Conservation (phyloP, 1,140 invertebrate species). For the Campodea augens region DNA sequence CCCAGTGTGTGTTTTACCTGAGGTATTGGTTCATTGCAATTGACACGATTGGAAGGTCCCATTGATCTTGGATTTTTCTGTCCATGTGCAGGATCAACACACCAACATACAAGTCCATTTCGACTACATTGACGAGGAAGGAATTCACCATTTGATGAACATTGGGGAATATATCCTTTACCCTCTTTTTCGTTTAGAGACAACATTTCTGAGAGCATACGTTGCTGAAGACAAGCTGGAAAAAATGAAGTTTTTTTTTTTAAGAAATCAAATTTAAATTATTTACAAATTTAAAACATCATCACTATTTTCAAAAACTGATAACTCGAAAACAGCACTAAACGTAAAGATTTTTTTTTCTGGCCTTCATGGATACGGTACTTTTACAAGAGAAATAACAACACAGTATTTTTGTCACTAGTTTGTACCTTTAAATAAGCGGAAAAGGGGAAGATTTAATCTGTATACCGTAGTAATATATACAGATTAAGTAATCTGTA, state of each 20-base stretch:
- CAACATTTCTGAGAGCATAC: constrained; percentile 50
- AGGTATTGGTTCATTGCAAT: constrained; percentile 34
- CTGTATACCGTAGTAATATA: no score
- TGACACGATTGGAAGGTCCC: constrained; percentile 46
- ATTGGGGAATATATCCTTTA: constrained; percentile 63
- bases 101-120: constrained; percentile 71
- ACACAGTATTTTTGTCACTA: no score
- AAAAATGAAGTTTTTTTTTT: no score
- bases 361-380: neutral
- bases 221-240: constrained; percentile 45
- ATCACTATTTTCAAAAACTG: neutral
- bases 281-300: neutral
- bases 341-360: constrained; percentile 1
- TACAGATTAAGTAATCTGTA: no score
- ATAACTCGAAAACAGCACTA: neutral
- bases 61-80: constrained; percentile 55
- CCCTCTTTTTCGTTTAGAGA: constrained; percentile 54
- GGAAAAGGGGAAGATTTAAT: no score
- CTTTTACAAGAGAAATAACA: no score
- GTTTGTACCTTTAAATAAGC: no score
- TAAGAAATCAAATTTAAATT: constrained; percentile 11
- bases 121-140: constrained; percentile 52
- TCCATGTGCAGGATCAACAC: constrained; percentile 47
- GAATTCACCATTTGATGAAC: constrained; percentile 43
- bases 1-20: no score